Conservation (phyloP, 2,113 vertebrate species). For the Marmota flaviventris region DNA sequence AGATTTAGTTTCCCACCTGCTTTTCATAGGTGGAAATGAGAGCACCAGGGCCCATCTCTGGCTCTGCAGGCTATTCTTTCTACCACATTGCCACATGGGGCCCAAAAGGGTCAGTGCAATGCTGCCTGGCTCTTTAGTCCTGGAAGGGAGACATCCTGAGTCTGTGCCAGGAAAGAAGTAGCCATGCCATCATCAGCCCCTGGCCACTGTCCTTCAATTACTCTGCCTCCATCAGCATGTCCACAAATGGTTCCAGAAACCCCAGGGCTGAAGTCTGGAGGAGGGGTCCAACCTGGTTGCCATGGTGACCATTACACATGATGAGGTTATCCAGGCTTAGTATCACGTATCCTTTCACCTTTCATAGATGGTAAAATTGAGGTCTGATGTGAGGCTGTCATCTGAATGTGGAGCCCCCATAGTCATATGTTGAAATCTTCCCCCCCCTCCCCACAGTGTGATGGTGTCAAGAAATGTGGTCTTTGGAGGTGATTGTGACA, state of each 20-base stretch:
- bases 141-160: too few relatives aligned
- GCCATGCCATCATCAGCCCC: not conserved
- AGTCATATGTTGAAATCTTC: not conserved
- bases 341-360: not conserved
- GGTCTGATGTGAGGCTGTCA: too few relatives aligned
- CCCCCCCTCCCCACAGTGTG: too few relatives aligned
- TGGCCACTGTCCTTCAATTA: not conserved
- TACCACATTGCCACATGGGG: not conserved
- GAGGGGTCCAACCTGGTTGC: not conserved
- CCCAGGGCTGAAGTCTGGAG: not conserved
- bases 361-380: not conserved
- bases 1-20: not conserved
- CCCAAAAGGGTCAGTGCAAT: too few relatives aligned
- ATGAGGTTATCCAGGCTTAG: not conserved
- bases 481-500: not conserved
- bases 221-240: not conserved
- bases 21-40: not conserved
- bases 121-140: not conserved
- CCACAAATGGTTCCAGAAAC: not conserved
- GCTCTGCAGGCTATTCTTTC: not conserved
- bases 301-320: not conserved
- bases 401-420: fast-evolving
- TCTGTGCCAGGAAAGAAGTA: not conserved
- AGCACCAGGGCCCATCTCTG: not conserved
- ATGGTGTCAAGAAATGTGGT: too few relatives aligned